These are phyloP conservation scores for silkworm (Bombyx mori) DNA, from an alignment of 1,140 invertebrate species.

Conservation along the genomic window ASM3026992v2 NC_085131.1:878001-878500, in stretches of 20 bases:
- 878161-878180: slow-evolving; percentile 72
- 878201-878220: slow-evolving; percentile 81
- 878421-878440: too few relatives aligned
- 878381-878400: too few relatives aligned
- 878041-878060: neutral
- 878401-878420: too few relatives aligned
- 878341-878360: too few relatives aligned
- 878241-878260: slow-evolving; percentile 93
- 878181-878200: slow-evolving; percentile 77
- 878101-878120: slow-evolving; percentile 78
- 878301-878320: too few relatives aligned
- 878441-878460: too few relatives aligned
- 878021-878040: neutral
- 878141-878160: slow-evolving; percentile 85
- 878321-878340: too few relatives aligned
- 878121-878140: slow-evolving; percentile 81
- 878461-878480: too few relatives aligned
- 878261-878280: slow-evolving; percentile 81
- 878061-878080: slow-evolving; percentile 63
- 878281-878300: too few relatives aligned
- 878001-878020: too few relatives aligned
- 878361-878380: too few relatives aligned
- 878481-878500: too few relatives aligned
- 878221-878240: slow-evolving; percentile 86
- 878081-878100: slow-evolving; percentile 88